Percentiles rank a stretch among this genome's conserved stretches.
Conservation (phyloP, 1,140 invertebrate species). For the Zaprionus taronus region DNA sequence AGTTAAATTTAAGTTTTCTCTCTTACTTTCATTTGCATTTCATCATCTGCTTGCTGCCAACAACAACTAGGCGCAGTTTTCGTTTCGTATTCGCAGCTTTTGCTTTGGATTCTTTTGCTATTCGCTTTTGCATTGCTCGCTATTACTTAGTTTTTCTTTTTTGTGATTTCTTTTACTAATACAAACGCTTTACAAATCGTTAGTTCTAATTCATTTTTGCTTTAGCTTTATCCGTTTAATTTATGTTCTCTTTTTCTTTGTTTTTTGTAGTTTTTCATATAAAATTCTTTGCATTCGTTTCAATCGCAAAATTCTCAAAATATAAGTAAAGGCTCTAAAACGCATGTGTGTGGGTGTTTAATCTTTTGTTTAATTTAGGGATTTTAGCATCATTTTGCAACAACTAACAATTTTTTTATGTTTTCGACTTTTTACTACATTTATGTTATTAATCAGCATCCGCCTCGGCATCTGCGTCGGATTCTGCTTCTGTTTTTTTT, state of each 20-base stretch:
- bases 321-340: conserved; percentile 83
- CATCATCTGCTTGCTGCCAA: conserved; percentile 57
- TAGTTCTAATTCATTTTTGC: conserved; percentile 60
- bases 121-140: conserved; percentile 51
- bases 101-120: conserved; percentile 35
- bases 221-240: conserved; percentile 51
- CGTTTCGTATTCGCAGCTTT: conserved; percentile 37
- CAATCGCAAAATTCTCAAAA: conserved; percentile 79
- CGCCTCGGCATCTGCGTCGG: conserved; percentile 22
- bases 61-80: conserved; percentile 69
- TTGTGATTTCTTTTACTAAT: conserved; percentile 51
- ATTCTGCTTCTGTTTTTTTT: conserved; percentile 43
- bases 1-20: conserved; percentile 33
- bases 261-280: conserved; percentile 60
- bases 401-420: conserved; percentile 79
- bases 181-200: conserved; percentile 63
- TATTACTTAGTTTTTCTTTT: conserved; percentile 52
- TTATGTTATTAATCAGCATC: conserved; percentile 40
- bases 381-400: conserved; percentile 61
- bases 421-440: conserved; percentile 50
- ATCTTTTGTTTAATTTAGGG: conserved; percentile 45
- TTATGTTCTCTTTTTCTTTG: conserved; percentile 37
- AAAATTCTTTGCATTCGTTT: conserved; percentile 79
- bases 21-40: conserved; percentile 23
- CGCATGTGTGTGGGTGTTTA: conserved; percentile 58